These are phyloP conservation scores for Geotrypetes seraphini DNA, from an alignment of 2,797 vertebrate species.

Conservation along the genomic window DNA sequence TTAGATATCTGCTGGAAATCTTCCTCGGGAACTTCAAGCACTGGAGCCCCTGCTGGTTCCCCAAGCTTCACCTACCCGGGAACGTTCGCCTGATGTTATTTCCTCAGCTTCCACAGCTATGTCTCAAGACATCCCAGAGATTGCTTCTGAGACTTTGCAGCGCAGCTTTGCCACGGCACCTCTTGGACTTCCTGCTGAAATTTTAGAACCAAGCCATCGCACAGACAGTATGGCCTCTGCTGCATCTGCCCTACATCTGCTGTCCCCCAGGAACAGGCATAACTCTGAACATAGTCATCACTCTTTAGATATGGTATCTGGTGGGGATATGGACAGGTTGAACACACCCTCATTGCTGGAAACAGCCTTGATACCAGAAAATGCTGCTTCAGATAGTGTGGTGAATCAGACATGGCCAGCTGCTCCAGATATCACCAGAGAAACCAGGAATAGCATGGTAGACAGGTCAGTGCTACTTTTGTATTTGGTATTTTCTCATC, in stretches of 20 bases:
- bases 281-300: conserved; percentile 57
- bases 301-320: conserved; percentile 66
- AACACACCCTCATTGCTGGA: conserved; percentile 77
- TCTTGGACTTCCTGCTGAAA: conserved; percentile 24
- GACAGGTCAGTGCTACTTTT: conserved; percentile 64
- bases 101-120: conserved; percentile 92
- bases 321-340: conserved; percentile 64
- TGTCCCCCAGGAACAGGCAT: conserved; percentile 72
- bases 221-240: conserved; percentile 90
- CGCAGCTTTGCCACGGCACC: conserved; percentile 44
- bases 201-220: conserved; percentile 55
- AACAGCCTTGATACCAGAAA: conserved; percentile 78
- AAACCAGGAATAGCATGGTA: conserved; percentile 82
- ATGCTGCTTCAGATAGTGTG: conserved; percentile 47
- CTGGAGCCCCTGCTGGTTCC: conserved; percentile 74
- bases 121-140: conserved; percentile 93
- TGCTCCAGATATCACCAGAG: conserved; percentile 92
- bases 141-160: conserved; percentile 83
- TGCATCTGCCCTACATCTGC: conserved; percentile 78
- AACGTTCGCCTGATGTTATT: conserved; percentile 92
- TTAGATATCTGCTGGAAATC: conserved; percentile 42
- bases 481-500: not conserved
- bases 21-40: conserved; percentile 65
- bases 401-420: conserved; percentile 83
- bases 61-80: conserved; percentile 80